Conservation (phyloP, 30 jellyfish, hydroid and myxozoan genomes). For the Cassiopea xamachana region DNA sequence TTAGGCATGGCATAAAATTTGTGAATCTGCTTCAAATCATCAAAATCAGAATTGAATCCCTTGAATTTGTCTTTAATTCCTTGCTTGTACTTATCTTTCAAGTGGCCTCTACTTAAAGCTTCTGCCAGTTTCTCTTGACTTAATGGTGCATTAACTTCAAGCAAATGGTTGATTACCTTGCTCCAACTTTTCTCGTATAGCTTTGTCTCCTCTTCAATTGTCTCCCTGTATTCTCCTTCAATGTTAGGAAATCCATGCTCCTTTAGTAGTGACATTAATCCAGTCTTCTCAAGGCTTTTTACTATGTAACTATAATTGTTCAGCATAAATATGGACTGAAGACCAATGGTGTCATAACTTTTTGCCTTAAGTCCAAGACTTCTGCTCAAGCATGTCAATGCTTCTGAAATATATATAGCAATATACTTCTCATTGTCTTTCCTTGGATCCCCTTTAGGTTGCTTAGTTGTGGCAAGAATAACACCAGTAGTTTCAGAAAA, state of each 20-base stretch:
- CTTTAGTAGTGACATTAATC: slow-evolving; percentile 75
- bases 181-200: slow-evolving; percentile 87
- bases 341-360: slow-evolving; percentile 83
- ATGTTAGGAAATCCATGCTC: slow-evolving; percentile 79
- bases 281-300: slow-evolving; percentile 89
- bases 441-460: slow-evolving; percentile 3
- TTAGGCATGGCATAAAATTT: slow-evolving; percentile 93
- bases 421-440: slow-evolving; percentile 37
- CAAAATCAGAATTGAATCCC: slow-evolving; percentile 97
- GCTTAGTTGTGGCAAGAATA: slow-evolving; percentile 63
- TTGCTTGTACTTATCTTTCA: slow-evolving; percentile 93
- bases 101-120: slow-evolving; percentile 88
- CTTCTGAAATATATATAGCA: slow-evolving; percentile 64
- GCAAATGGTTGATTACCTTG: slow-evolving; percentile 80
- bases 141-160: slow-evolving; percentile 79
- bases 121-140: slow-evolving; percentile 82
- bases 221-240: slow-evolving; percentile 86
- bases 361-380: slow-evolving; percentile 79
- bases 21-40: slow-evolving; percentile 90
- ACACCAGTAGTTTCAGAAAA: slow-evolving; percentile 85
- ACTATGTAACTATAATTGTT: slow-evolving; percentile 89
- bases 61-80: slow-evolving; percentile 95
- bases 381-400: slow-evolving; percentile 71
- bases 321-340: slow-evolving; percentile 89
- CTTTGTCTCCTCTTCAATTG: slow-evolving; percentile 79